Evolutionary conservation across 2,888 invertebrate species (phyloP), one percentile per base, ranked within the genome.

Genomic region (Crematogaster levior): DNA sequence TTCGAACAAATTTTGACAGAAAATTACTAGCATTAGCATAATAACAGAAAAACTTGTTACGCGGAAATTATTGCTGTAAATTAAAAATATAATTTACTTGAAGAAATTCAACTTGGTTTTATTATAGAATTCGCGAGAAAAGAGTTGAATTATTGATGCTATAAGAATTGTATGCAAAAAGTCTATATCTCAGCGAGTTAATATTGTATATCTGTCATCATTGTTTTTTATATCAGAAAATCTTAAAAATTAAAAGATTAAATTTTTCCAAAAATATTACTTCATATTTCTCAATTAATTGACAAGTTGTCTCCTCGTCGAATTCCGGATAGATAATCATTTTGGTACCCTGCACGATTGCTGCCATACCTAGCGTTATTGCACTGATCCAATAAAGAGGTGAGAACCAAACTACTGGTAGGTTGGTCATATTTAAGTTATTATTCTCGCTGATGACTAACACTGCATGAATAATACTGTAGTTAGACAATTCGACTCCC

Each of bases 371-470:
- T 2, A 88, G 66, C 0, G 92, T 18, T 0, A 88, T 53, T 3
- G 92, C 92, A 3, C 90, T 92, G 15, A 93, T 88, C 93, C 94
- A 94, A 12, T 90, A 92, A 7, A 93, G 81, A 0, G 90, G 46
- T 1, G 92, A 92, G 56, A 91, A 91, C 85, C 90, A 90, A 24
- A 93, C 24, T 1, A 82, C 48, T 5, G 82, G 21, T 0, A 30
- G 15, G 0, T 51, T 60, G 0, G 6, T 3, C 9, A 72, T 4
- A 6, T 30, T 6, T 0, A 84, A 37, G 0, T 7, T 30, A 1
- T 12, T 66, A 53, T 56, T 24, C 0, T 58, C 18, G 21, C 86
- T n/a, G 1, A 48, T n/a, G n/a, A n/a, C n/a, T n/a, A n/a, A n/a
- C n/a, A n/a, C n/a, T n/a, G n/a, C n/a, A n/a, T n/a, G 4, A 2